A percentile compares a stretch with the other conserved stretches of the same genome.
phyloP scores from a whole-genome alignment of 2,113 vertebrate genomes.

The Strix aluco region DNA sequence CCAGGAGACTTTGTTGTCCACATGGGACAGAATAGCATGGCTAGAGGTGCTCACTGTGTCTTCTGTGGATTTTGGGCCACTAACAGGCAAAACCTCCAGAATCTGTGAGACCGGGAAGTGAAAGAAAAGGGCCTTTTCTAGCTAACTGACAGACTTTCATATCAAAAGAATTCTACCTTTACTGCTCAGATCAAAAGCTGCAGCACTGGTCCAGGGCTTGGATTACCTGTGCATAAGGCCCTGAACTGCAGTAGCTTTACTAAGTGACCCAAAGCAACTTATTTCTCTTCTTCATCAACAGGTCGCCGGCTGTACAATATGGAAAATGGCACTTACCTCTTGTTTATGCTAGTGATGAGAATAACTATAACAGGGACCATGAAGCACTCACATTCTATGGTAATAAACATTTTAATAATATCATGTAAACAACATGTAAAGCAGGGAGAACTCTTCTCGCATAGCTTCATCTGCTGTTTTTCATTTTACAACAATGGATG shows the following conservation, averaged over 20 bases:
- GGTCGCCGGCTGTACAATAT: not conserved
- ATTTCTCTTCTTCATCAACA: not conserved
- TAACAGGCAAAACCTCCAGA: not conserved
- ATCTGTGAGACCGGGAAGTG: not conserved
- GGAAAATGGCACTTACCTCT: not conserved
- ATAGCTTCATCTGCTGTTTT: not conserved
- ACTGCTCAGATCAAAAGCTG: not conserved
- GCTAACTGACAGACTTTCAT: not conserved
- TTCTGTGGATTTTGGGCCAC: not conserved
- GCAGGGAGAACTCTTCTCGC: not conserved
- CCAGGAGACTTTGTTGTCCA: not conserved
- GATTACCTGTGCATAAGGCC: not conserved
- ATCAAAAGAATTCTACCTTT: not conserved
- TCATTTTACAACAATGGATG: not conserved
- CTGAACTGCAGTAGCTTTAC: not conserved
- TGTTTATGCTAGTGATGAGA: not conserved
- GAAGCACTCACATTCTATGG: not conserved
- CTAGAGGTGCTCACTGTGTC: not conserved
- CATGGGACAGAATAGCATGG: fast-evolving
- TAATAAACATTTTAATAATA: not conserved
- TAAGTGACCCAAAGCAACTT: not conserved
- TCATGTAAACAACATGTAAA: not conserved
- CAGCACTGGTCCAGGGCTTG: not conserved
- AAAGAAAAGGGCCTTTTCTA: not conserved
- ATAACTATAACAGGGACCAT: not conserved